Base-by-base conservation (phyloP, 2,797 vertebrate species). In the Anniella stebbinsi region DNA sequence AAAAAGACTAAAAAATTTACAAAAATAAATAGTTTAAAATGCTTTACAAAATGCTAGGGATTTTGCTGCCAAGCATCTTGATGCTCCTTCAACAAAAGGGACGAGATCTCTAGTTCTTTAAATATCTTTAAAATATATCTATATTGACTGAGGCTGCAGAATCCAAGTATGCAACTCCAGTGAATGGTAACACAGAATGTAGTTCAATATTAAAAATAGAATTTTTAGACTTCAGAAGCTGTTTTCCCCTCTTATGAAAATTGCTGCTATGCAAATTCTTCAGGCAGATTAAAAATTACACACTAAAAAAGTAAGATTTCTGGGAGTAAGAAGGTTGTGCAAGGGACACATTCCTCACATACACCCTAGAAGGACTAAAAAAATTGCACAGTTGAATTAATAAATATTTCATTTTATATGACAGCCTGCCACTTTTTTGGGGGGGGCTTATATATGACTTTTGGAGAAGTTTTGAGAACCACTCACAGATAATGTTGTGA, bases 21-120 rank as follows among this genome's bases (percentile, higher is more conserved):
- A 97, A 97, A 97, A 96, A 96, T 96, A 96, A 96, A 96, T 96
- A 96, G 95, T 95, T 96, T 94, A 94, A 91, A 96, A 96, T 88
- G 95, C 92, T 95, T 96, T 96, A 96, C 93, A 96, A 96, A 96
- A 96, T 78, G 94, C 94, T 93, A 95, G 95, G 95, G 90, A 93
- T 90, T 96, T 92, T 66, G 77, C 93, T 93, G 93, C 92, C 88
- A 93, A 93, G 86, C 84, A 84, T 95, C 91, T 95, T 63, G 41
- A 45, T 12, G 57, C 21, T 77, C 93, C 94, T 80, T 84, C 78
- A 81, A 94, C 83, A 80, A 88, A 93, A 94, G 91, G 93, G 84
- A 95, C 96, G 93, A 95, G 93, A 88, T 0, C 72, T 70, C 1
- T 90, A 84, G 89, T 94, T 93, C 91, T 67, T 88, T 94, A 72